phyloP scores from a whole-genome alignment of 2,797 vertebrate species.

The Phalanger gymnotis region DNA sequence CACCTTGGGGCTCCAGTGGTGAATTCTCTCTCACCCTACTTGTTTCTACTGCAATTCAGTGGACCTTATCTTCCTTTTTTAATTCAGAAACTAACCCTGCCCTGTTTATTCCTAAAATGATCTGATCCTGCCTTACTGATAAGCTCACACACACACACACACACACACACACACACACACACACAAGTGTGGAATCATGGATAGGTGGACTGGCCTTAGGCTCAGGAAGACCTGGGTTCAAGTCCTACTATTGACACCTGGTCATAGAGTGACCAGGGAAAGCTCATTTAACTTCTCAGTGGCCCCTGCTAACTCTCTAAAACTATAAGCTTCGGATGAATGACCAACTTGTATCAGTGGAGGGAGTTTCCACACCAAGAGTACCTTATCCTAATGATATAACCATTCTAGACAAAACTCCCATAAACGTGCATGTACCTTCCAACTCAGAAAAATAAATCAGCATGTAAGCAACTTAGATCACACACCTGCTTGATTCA shows the following conservation, averaged over 20 bases:
- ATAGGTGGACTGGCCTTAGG: not conserved
- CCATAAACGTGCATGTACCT: not conserved
- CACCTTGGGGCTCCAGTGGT: not conserved
- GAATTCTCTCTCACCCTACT: not conserved
- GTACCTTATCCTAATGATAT: not conserved
- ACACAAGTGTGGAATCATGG: not conserved
- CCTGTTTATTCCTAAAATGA: not conserved
- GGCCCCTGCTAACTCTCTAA: not conserved
- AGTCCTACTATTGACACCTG: not conserved
- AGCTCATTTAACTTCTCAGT: not conserved
- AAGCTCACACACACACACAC: not conserved
- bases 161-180: not conserved
- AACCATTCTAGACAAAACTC: not conserved
- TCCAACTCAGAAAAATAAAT: not conserved
- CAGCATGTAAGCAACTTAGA: not conserved
- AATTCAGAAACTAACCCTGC: not conserved
- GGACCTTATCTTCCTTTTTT: not conserved
- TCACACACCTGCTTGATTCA: not conserved
- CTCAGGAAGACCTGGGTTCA: not conserved
- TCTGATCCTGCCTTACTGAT: not conserved
- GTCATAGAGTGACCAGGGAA: not conserved
- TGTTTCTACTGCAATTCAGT: not conserved
- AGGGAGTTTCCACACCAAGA: not conserved
- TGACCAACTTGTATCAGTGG: not conserved
- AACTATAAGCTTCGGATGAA: not conserved